Percentiles rank a stretch among this genome's conserved stretches.
phyloP scores from a whole-genome alignment of 1,140 invertebrate genomes.

The Capitella teleta region DNA sequence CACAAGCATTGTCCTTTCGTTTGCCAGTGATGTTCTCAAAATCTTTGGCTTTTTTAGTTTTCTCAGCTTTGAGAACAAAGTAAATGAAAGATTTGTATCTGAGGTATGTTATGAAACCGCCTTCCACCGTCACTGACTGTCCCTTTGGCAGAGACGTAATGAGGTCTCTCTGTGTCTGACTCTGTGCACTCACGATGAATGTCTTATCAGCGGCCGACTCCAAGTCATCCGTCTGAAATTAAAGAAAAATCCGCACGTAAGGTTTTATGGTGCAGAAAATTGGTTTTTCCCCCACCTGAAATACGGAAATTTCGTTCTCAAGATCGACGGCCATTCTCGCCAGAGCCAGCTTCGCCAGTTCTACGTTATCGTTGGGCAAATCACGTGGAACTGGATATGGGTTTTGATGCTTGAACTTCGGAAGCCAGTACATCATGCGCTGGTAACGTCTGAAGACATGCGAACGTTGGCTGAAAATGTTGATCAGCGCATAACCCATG shows the following conservation, averaged over 20 bases:
- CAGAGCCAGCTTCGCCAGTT: slow-evolving; percentile 76
- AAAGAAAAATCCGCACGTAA: neutral
- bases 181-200: slow-evolving; percentile 86
- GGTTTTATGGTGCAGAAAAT: neutral
- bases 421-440: slow-evolving; percentile 97
- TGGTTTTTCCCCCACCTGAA: slow-evolving; percentile 48
- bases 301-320: slow-evolving; percentile 57
- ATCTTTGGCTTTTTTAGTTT: too few species aligned
- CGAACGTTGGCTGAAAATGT: slow-evolving; percentile 69
- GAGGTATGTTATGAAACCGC: slow-evolving; percentile 72
- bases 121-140: slow-evolving; percentile 72
- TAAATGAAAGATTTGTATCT: slow-evolving; percentile 64
- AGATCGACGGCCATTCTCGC: slow-evolving; percentile 78
- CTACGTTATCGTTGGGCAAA: slow-evolving; percentile 59
- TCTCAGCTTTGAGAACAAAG: slow-evolving; percentile 67
- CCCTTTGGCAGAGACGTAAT: slow-evolving; percentile 57
- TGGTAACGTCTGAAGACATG: slow-evolving; percentile 70
- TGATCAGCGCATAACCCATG: slow-evolving; percentile 66
- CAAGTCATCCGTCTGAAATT: slow-evolving; percentile 43
- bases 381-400: slow-evolving; percentile 20
- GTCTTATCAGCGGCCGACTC: slow-evolving; percentile 73
- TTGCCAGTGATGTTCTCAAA: too few species aligned
- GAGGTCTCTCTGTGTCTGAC: slow-evolving; percentile 61
- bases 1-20: too few species aligned
- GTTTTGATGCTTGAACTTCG: slow-evolving; percentile 58